Conservation (phyloP, 2,113 vertebrate species). For the Dendrocopos noguchii region DNA sequence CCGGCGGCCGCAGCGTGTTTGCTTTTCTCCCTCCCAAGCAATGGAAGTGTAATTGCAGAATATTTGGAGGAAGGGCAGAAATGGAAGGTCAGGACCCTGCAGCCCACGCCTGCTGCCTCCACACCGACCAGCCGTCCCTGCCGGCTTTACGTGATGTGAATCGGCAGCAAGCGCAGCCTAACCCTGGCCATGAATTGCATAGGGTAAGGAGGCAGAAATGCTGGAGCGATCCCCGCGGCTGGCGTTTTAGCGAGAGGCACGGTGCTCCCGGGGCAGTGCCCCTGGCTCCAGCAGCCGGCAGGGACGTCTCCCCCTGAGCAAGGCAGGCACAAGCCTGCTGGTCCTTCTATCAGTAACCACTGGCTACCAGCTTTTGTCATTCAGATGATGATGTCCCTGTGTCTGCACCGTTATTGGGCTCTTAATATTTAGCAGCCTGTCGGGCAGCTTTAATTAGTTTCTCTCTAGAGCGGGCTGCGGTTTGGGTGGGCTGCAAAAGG, state of each 20-base stretch:
- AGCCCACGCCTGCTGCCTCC: background rate
- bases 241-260: background rate
- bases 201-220: background rate
- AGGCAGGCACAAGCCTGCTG: background rate
- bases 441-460: conserved; percentile 44
- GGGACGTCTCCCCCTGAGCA: background rate
- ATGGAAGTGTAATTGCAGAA: background rate
- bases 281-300: background rate
- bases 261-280: background rate
- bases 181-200: background rate
- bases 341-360: background rate
- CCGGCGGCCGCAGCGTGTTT: background rate
- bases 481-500: background rate
- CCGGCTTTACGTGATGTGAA: background rate
- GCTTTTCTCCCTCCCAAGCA: background rate
- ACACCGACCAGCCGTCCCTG: background rate
- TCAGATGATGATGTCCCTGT: background rate
- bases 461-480: conserved; percentile 3
- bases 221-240: fast-evolving
- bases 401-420: background rate
- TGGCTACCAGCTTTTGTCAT: conserved; percentile 23
- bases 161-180: background rate
- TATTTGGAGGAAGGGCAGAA: conserved; percentile 38
- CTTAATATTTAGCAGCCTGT: conserved; percentile 45
- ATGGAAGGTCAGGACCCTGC: conserved; percentile 30